Evolutionary conservation across 2,113 vertebrate genomes (phyloP).

Genomic region (Sceloporus undulatus): DNA sequence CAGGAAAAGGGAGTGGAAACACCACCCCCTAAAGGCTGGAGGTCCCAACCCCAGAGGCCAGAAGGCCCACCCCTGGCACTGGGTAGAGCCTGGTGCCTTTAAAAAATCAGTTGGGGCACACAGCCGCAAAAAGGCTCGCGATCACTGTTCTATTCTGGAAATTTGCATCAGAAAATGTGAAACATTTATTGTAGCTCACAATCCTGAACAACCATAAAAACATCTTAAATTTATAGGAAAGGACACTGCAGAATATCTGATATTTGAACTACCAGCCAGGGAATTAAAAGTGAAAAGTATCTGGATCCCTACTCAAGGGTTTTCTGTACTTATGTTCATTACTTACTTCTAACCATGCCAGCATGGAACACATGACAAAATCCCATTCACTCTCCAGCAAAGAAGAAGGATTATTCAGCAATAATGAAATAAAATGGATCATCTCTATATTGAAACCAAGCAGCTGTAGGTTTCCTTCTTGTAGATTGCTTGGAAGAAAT

Average conservation of each 20-base stretch:
- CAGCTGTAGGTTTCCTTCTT: slow-evolving; percentile 78
- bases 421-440: slow-evolving; percentile 87
- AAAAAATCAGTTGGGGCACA: too few relatives aligned
- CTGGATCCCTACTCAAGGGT: not conserved
- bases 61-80: too few relatives aligned
- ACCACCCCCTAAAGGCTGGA: too few relatives aligned
- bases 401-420: slow-evolving; percentile 79
- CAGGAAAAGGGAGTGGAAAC: too few relatives aligned
- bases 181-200: slow-evolving; percentile 25
- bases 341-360: slow-evolving; percentile 94
- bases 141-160: not conserved
- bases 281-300: slow-evolving; percentile 25
- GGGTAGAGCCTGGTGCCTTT: too few relatives aligned
- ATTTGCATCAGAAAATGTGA: not conserved
- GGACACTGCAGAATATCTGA: not conserved
- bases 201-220: not conserved
- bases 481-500: slow-evolving; percentile 84
- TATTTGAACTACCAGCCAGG: slow-evolving; percentile 57
- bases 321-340: not conserved
- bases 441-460: slow-evolving; percentile 90
- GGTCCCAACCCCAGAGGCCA: too few relatives aligned
- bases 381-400: slow-evolving; percentile 90
- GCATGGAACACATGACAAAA: slow-evolving; percentile 94
- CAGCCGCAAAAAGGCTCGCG: too few relatives aligned
- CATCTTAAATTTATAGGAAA: not conserved